phyloP scores from a whole-genome alignment of 2,797 vertebrate species.

The Peromyscus attwateri region DNA sequence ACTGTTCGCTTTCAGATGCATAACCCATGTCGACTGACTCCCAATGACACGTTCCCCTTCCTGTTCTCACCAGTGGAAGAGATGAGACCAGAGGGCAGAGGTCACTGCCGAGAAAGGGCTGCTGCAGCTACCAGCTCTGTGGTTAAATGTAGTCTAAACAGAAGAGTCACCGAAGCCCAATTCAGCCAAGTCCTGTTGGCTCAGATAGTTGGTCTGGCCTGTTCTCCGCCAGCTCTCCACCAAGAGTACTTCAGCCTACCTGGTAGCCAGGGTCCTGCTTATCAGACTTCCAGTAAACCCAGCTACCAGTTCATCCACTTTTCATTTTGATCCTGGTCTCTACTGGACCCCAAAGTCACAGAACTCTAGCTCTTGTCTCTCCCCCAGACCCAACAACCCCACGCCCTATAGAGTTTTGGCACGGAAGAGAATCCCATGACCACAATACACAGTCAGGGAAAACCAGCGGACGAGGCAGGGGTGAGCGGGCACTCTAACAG shows the following conservation, averaged over 20 bases:
- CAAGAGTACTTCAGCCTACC: background rate
- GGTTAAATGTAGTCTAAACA: background rate
- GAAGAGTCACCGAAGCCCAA: background rate
- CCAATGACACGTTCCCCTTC: no score
- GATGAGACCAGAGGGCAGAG: background rate
- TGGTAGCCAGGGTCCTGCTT: background rate
- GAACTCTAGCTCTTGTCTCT: background rate
- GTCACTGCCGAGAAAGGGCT: background rate
- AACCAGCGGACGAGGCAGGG: accelerated
- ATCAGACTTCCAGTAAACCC: background rate
- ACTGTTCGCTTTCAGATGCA: background rate
- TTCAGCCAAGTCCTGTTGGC: background rate
- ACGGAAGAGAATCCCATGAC: background rate
- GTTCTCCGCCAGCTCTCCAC: background rate
- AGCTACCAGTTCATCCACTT: background rate
- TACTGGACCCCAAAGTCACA: background rate
- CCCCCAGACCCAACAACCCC: background rate
- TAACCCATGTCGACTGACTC: background rate
- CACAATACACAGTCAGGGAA: background rate
- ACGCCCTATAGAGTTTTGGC: background rate
- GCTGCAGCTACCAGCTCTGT: background rate
- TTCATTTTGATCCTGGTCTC: background rate
- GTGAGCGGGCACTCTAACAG: background rate
- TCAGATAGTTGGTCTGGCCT: background rate
- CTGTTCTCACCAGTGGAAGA: background rate